Evolutionary conservation across 2,888 invertebrate genomes (phyloP).

Genomic region (Diaprepes abbreviatus): DNA sequence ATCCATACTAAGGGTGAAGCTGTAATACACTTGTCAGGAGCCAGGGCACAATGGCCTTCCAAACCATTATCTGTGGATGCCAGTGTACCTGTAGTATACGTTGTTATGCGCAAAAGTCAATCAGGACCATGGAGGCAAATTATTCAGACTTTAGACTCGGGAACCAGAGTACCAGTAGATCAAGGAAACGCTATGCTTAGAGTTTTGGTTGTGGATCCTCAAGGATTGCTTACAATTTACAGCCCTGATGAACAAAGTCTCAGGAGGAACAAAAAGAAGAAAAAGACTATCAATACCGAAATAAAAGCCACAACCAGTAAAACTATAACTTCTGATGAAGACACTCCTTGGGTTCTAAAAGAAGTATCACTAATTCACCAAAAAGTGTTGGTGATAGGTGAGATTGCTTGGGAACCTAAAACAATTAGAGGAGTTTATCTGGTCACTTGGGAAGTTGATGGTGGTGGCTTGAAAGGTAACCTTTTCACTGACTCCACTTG

Average conservation of each 20-base stretch:
- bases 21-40: conserved; percentile 75
- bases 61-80: conserved; percentile 72
- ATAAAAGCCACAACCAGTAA: conserved; percentile 70
- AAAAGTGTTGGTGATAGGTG: conserved; percentile 79
- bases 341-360: conserved; percentile 74
- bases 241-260: conserved; percentile 76
- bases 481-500: conserved; percentile 85
- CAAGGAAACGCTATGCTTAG: conserved; percentile 73
- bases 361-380: conserved; percentile 81
- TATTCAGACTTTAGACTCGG: conserved; percentile 76
- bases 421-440: conserved; percentile 78
- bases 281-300: conserved; percentile 69
- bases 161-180: conserved; percentile 76
- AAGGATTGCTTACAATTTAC: conserved; percentile 79
- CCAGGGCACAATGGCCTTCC: conserved; percentile 78
- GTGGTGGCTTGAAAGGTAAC: conserved; percentile 85
- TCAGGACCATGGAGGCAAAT: conserved; percentile 77
- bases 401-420: conserved; percentile 81
- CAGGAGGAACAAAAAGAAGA: conserved; percentile 63
- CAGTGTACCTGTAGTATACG: conserved; percentile 76
- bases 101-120: conserved; percentile 77
- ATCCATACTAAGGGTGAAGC: conserved; percentile 80
- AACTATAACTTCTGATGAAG: conserved; percentile 68
- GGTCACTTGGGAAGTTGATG: conserved; percentile 88
- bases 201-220: conserved; percentile 79